Conservation (phyloP, 2,797 vertebrate species). For the Aythya fuligula region DNA sequence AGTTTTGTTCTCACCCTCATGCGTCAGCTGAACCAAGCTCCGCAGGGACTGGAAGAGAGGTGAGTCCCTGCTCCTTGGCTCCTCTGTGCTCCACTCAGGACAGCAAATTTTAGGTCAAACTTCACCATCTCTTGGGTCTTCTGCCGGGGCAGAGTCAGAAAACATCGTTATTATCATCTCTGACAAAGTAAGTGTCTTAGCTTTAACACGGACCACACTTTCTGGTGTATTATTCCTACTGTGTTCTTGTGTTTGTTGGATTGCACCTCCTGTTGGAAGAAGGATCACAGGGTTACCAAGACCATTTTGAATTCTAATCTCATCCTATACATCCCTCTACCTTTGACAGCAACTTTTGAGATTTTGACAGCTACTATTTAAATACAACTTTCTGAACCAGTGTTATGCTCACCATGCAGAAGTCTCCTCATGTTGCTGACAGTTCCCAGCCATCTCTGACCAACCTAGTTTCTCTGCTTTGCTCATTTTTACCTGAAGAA, state of each 20-base stretch:
- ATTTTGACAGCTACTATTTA: background rate
- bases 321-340: background rate
- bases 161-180: background rate
- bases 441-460: background rate
- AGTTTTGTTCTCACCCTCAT: background rate
- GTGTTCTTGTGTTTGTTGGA: background rate
- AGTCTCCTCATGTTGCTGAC: background rate
- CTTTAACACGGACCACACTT: background rate
- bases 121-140: background rate
- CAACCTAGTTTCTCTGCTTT: background rate
- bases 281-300: background rate
- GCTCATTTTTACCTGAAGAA: background rate
- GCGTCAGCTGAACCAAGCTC: background rate
- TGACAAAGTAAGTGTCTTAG: background rate
- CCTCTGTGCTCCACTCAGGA: no score
- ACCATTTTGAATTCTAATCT: background rate
- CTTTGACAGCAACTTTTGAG: no score
- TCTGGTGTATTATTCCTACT: background rate
- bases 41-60: background rate
- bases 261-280: background rate
- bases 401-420: background rate
- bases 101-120: background rate
- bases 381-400: background rate
- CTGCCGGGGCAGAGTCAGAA: background rate
- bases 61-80: background rate